phyloP scores from a whole-genome alignment of 1,140 invertebrate genomes.

The Acromyrmex echinatior region DNA sequence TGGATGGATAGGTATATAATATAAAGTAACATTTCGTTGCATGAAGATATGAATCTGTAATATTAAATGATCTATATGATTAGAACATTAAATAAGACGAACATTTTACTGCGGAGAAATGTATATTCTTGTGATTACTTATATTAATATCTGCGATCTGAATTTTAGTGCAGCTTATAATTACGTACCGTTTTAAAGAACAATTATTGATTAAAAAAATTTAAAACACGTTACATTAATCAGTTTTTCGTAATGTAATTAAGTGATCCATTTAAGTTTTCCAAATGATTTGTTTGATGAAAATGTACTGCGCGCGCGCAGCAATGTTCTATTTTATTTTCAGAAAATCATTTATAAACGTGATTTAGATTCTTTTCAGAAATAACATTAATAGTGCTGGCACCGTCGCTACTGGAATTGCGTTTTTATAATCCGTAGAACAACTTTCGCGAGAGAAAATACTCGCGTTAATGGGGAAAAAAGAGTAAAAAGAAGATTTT shows the following conservation, averaged over 20 bases:
- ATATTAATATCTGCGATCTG: background rate
- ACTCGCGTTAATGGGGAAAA: constrained; percentile 59
- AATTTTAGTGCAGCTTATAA: background rate
- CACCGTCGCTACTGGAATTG: constrained; percentile 47
- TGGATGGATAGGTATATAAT: background rate
- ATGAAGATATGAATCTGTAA: background rate
- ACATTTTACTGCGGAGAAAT: background rate
- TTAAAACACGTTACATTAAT: background rate
- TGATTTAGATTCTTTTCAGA: constrained; percentile 34
- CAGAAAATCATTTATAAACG: constrained; percentile 35
- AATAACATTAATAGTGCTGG: constrained; percentile 40
- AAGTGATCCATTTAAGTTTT: background rate
- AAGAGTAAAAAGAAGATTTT: constrained; percentile 39
- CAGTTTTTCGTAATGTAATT: background rate
- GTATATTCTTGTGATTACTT: background rate
- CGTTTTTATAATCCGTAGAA: constrained; percentile 57
- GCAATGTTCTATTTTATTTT: constrained; percentile 9
- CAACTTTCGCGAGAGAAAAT: constrained; percentile 54
- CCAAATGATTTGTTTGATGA: background rate
- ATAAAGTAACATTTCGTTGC: background rate
- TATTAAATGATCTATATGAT: background rate
- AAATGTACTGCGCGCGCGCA: background rate
- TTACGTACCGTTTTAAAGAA: background rate
- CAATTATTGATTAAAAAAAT: background rate
- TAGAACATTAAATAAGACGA: background rate